Percentiles rank a stretch among this genome's conserved stretches.
phyloP scores from a whole-genome alignment of 2,113 vertebrate genomes.

The Alouatta palliata region DNA sequence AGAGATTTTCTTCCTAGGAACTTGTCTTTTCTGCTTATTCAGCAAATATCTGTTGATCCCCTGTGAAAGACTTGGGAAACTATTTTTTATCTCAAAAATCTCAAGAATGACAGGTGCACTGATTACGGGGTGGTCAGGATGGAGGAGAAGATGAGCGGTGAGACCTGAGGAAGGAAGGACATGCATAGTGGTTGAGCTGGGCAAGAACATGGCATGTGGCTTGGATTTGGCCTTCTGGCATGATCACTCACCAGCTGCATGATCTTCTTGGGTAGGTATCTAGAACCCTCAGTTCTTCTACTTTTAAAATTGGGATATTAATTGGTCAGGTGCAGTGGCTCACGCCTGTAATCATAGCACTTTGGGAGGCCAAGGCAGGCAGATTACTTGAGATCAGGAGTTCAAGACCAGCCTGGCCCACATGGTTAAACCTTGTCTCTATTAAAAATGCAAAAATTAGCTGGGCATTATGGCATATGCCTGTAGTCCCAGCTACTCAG shows the following conservation, averaged over 20 bases:
- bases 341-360: too few species aligned
- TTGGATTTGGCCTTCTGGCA: background rate
- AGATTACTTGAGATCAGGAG: too few species aligned
- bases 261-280: background rate
- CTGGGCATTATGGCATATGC: too few species aligned
- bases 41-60: background rate
- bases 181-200: background rate
- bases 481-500: too few species aligned
- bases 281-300: background rate
- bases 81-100: background rate
- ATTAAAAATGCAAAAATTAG: too few species aligned
- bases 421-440: too few species aligned
- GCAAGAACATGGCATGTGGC: fast-evolving
- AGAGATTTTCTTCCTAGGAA: background rate
- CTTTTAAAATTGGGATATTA: background rate
- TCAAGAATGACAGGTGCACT: background rate
- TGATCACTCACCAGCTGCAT: background rate
- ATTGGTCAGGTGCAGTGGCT: too few species aligned
- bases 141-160: background rate
- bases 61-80: background rate
- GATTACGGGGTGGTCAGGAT: too few species aligned
- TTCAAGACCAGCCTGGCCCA: too few species aligned
- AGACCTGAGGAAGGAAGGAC: background rate
- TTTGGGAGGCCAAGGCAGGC: too few species aligned
- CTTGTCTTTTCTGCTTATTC: background rate